Percentiles rank a stretch among this genome's conserved stretches.
These are phyloP conservation scores for Brachionus plicatilis DNA, from an alignment of 1,140 invertebrate genomes.

Conservation along the genomic window DNA sequence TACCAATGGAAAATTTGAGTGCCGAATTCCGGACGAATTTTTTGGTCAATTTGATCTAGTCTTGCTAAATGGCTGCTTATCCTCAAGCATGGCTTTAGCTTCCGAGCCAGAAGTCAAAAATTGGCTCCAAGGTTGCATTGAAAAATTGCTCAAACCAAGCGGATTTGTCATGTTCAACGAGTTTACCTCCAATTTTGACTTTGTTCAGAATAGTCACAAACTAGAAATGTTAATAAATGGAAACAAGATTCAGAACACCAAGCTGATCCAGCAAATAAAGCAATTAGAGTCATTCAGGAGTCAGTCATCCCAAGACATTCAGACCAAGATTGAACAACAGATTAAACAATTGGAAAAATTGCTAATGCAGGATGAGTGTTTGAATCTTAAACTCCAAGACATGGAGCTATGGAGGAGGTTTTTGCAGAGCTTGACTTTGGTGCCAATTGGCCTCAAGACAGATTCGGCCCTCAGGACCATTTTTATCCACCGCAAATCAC, in stretches of 20 bases:
- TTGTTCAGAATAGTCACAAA: background rate
- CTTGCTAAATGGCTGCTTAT: background rate
- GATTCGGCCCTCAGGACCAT: background rate
- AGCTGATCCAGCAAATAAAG: background rate
- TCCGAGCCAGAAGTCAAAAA: background rate
- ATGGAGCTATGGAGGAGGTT: background rate
- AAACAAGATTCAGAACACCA: background rate
- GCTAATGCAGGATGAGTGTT: background rate
- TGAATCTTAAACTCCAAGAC: background rate
- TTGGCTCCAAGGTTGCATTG: background rate
- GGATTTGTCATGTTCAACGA: background rate
- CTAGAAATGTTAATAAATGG: background rate
- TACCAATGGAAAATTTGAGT: background rate
- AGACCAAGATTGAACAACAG: background rate
- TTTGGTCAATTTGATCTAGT: background rate
- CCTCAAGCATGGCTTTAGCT: background rate
- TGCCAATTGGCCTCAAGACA: background rate
- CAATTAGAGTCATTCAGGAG: background rate
- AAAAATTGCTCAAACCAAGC: background rate
- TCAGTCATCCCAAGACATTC: background rate
- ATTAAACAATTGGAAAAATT: slow-evolving; percentile 26
- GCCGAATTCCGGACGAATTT: background rate
- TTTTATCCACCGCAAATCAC: background rate
- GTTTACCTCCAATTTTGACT: slow-evolving; percentile 19
- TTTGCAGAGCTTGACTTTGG: background rate